Base-by-base conservation (phyloP, 2,888 invertebrate genomes). In the Lasioglossum figueresi region DNA sequence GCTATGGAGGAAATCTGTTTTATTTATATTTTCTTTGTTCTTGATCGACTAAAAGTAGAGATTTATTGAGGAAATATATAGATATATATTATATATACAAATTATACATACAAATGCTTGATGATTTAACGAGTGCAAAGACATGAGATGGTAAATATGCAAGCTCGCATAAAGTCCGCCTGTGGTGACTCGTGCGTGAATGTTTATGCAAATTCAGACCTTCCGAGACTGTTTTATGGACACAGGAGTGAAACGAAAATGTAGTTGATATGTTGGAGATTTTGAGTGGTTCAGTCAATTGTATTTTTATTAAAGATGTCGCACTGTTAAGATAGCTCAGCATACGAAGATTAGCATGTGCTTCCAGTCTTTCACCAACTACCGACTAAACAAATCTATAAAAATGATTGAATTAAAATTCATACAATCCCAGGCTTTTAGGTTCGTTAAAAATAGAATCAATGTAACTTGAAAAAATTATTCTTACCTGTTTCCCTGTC, bases 161-260 rank as follows among this genome's bases (percentile, higher is more conserved):
- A 16, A 31, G 63, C 19, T 66, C 8, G 63, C 31, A 6, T 66
- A 66, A 34, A 66, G 63, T 14, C 31, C 4, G 16, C 5, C 8
- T 34, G 27, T 31, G 31, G 31, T 31, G 63, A 31, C 63, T 66
- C 63, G 31, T 16, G 31, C 19, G 34, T 31, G 31, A 34, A 66
- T 66, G 63, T 66, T 66, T 66, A 66, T 66, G 63, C 31, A 66
- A 66, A 66, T 66, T 66, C 34, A 66, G 19, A 31, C 16, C 31
- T 31, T 63, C 6, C 2, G 1, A 27, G 16, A 27, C 5, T 63
- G 31, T 31, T 31, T 31, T 31, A 31, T 63, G 6, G 31, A 14
- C 16, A 5, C 31, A 19, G 4, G 2, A 63, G 16, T 59, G 27
- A 59, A 59, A 59, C 12, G 27, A 59, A 59, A 59, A n/a, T 63